Conservation (phyloP, 2,113 vertebrate species). For the Petrocephalus zakoni region DNA sequence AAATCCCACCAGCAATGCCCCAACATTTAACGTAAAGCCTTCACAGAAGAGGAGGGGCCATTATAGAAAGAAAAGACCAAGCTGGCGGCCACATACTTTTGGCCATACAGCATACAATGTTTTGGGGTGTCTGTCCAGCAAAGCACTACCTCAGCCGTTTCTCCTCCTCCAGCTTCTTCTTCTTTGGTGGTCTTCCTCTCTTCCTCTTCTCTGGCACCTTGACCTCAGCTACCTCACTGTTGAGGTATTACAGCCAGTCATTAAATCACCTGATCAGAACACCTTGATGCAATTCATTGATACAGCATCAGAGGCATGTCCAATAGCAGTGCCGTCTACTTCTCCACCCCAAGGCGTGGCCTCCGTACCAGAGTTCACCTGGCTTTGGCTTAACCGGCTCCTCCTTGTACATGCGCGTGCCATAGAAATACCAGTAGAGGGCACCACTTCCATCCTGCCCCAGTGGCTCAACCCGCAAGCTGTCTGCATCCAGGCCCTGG, state of each 20-base stretch:
- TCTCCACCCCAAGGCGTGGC: not conserved
- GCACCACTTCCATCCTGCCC: slow-evolving; percentile 87
- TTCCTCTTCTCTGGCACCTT: slow-evolving; percentile 67
- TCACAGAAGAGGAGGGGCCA: not conserved
- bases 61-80: not conserved
- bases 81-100: not conserved
- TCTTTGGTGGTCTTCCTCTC: slow-evolving; percentile 88
- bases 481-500: slow-evolving; percentile 91
- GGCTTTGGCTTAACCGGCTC: slow-evolving; percentile 63
- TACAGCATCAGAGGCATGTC: not conserved
- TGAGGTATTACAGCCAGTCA: not conserved
- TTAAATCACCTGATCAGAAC: not conserved
- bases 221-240: slow-evolving; percentile 47
- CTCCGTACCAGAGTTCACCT: slow-evolving; percentile 66
- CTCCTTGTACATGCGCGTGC: slow-evolving; percentile 95
- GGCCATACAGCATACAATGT: not conserved
- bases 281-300: not conserved
- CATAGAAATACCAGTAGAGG: slow-evolving; percentile 98
- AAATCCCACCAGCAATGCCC: not conserved
- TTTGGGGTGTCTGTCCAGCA: not conserved
- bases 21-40: not conserved
- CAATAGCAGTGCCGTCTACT: not conserved
- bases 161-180: slow-evolving; percentile 73
- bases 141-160: slow-evolving; percentile 60
- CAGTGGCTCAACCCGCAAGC: slow-evolving; percentile 88